phyloP scores from a whole-genome alignment of 2,797 vertebrate species.

The Labeo calbasu region DNA sequence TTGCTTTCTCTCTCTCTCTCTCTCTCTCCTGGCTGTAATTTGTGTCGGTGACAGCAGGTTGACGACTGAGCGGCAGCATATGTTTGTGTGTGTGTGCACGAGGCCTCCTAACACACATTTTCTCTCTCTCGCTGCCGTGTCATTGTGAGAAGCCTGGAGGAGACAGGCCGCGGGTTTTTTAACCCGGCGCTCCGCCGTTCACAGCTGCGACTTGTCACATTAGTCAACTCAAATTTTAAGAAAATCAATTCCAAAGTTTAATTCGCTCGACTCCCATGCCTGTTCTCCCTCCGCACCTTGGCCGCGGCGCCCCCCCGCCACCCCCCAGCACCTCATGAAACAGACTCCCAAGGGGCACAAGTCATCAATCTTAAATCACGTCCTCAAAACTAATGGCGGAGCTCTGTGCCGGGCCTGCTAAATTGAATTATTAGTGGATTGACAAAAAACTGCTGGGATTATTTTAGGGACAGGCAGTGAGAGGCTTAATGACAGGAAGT shows the following conservation, averaged over 20 bases:
- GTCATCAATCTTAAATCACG: constrained; percentile 86
- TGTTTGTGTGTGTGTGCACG: constrained; percentile 64
- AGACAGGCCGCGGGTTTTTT: constrained; percentile 76
- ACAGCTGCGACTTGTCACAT: constrained; percentile 85
- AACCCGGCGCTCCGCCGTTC: constrained; percentile 72
- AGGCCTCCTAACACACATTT: constrained; percentile 57
- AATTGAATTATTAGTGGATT: constrained; percentile 84
- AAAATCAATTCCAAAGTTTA: constrained; percentile 84
- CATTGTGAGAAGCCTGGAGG: constrained; percentile 83
- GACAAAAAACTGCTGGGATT: constrained; percentile 81
- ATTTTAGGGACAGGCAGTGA: constrained; percentile 72
- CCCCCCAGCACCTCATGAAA: constrained; percentile 58
- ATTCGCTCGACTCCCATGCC: constrained; percentile 81
- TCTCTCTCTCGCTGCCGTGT: constrained; percentile 69
- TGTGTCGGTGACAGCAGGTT: constrained; percentile 84
- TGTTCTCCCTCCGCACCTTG: constrained; percentile 69
- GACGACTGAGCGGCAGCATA: constrained; percentile 80
- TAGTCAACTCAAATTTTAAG: constrained; percentile 83
- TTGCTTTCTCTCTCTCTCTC: constrained; percentile 68
- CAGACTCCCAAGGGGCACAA: constrained; percentile 79
- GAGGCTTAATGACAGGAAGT: constrained; percentile 74
- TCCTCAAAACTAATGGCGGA: constrained; percentile 82
- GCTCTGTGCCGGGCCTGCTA: constrained; percentile 75
- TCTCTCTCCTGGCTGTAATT: constrained; percentile 80
- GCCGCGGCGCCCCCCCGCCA: constrained; percentile 60